Base-by-base conservation (phyloP, 2,888 invertebrate genomes). In the Euzetes globulus region DNA sequence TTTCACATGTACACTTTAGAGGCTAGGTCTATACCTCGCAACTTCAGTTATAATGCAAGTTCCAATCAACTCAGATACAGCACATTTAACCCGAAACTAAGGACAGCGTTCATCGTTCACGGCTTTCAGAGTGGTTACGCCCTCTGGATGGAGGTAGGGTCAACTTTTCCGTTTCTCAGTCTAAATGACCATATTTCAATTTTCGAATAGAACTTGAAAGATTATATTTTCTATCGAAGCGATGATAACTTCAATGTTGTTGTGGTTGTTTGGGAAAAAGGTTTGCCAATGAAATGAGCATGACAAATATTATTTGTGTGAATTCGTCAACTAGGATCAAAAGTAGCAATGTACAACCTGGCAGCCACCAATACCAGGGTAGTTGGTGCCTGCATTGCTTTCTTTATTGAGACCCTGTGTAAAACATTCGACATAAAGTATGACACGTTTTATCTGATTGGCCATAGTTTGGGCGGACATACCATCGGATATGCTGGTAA, bases 401-500 rank as follows among this genome's bases (percentile, higher is more conserved):
- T 33, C 5, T 33, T 63, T n/a, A 33, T 33, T 29, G 27, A 63
- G 2, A n/a, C n/a, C 7, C 17, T 63, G 0, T 15, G 15, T n/a
- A 1, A 11, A 27, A 63, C 63, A 33, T 63, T 33, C 19, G n/a
- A 63, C 1, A 33, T 63, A 1, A 29, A 3, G 9, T 15, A 63
- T 37, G 63, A 63, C 15, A 22, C 1, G n/a, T 71, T 50, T 27
- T 50, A 27, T 25, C 4, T 71, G 17, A 52, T 71, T 47, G 71
- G 71, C 25, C 71, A 71, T n/a, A 50, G 50, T 50, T n/a, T 71
- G 11, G 71, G 71, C 19, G 71, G 25, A 25, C 71, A 71, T n/a
- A 71, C 25, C 3, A 13, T 22, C 4, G 71, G 71, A 9, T 71
- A 71, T 50, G 71, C 71, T n/a, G 71, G 71, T 3, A 71, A 71